A percentile compares a stretch with the other conserved stretches of the same genome.
These are phyloP conservation scores for Holothuria scabra DNA, from an alignment of 53 echinoderm and acorn worm species.

Conservation along the genomic window DNA sequence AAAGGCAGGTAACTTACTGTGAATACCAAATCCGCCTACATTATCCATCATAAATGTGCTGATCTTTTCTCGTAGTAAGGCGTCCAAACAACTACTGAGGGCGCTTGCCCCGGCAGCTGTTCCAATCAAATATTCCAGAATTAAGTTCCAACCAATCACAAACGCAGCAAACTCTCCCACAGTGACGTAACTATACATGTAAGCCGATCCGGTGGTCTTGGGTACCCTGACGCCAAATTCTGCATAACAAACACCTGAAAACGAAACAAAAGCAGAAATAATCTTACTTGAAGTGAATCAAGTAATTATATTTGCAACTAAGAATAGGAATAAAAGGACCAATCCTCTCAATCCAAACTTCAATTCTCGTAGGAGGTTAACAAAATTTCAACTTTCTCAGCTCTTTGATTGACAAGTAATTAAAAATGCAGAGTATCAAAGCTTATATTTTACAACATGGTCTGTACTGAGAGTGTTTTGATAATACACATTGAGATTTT, in stretches of 20 bases:
- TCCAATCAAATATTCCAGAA: conserved; percentile 95
- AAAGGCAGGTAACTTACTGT: conserved; percentile 84
- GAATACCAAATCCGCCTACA: conserved; percentile 91
- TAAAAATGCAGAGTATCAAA: too few relatives aligned
- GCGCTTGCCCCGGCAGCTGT: conserved; percentile 99
- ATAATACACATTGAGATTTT: too few relatives aligned
- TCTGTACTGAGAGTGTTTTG: too few relatives aligned
- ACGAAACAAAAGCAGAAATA: not conserved
- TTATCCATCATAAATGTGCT: conserved; percentile 93
- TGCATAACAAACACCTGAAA: conserved; percentile 93
- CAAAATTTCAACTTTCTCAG: too few relatives aligned
- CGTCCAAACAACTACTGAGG: conserved; percentile 94
- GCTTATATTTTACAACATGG: too few relatives aligned
- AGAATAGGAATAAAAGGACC: too few relatives aligned
- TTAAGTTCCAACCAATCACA: conserved; percentile 96
- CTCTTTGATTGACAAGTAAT: too few relatives aligned
- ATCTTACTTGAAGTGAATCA: too few relatives aligned
- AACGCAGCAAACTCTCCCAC: conserved; percentile 99
- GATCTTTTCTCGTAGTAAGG: conserved; percentile 80
- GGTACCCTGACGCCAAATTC: conserved; percentile 98
- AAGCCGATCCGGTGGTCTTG: conserved; percentile 96
- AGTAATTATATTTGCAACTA: too few relatives aligned
- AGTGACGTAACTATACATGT: conserved; percentile 99
- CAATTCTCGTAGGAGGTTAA: too few relatives aligned
- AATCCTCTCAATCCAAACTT: too few relatives aligned